phyloP scores from a whole-genome alignment of 2,888 invertebrate genomes.

The Apeira syringaria region DNA sequence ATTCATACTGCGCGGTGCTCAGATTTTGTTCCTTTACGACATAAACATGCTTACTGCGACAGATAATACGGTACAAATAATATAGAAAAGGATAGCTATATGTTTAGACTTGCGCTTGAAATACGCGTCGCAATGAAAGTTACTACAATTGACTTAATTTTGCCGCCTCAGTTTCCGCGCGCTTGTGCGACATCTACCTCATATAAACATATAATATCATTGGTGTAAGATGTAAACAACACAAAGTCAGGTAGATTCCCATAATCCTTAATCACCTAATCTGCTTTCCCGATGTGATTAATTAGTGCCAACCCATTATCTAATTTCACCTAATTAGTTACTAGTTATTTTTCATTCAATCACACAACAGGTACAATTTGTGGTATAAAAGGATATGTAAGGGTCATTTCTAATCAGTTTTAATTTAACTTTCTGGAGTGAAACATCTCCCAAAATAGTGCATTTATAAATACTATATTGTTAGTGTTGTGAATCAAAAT shows the following conservation, averaged over 20 bases:
- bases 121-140: too few relatives aligned
- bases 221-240: too few relatives aligned
- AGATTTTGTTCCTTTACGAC: too few relatives aligned
- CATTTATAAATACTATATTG: neutral
- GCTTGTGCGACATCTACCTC: too few relatives aligned
- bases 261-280: conserved; percentile 7
- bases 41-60: too few relatives aligned
- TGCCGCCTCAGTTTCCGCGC: too few relatives aligned
- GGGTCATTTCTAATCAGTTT: conserved; percentile 31
- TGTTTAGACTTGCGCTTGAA: too few relatives aligned
- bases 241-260: conserved; percentile 3
- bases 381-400: conserved; percentile 13
- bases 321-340: conserved; percentile 2
- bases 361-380: conserved; percentile 5
- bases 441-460: neutral
- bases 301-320: conserved; percentile 11
- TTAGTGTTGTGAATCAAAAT: neutral
- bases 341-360: neutral
- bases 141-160: too few relatives aligned
- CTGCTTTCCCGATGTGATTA: neutral
- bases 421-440: conserved; percentile 1
- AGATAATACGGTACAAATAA: too few relatives aligned
- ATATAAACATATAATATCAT: too few relatives aligned
- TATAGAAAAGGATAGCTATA: too few relatives aligned
- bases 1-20: too few relatives aligned